Conservation (phyloP, 1,140 invertebrate genomes). For the Solen grandis region DNA sequence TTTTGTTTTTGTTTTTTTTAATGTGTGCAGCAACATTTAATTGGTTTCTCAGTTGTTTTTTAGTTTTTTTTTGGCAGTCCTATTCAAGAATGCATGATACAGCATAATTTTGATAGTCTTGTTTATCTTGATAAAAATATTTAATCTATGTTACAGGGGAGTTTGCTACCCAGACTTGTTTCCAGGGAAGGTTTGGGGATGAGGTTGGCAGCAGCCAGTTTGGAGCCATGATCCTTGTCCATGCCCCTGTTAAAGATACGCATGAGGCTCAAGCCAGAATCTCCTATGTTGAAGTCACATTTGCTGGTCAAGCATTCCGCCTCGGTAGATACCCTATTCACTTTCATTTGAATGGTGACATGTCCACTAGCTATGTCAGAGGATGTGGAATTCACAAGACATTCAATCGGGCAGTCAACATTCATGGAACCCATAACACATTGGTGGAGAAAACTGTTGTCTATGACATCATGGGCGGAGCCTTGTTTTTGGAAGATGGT, state of each 20-base stretch:
- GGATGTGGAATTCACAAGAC: slow-evolving; percentile 75
- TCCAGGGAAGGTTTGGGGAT: slow-evolving; percentile 78
- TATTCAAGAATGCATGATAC: not conserved
- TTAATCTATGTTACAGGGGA: slow-evolving; percentile 66
- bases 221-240: slow-evolving; percentile 77
- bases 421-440: slow-evolving; percentile 78
- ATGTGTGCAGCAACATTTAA: too few relatives aligned
- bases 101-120: not conserved
- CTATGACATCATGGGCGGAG: slow-evolving; percentile 79
- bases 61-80: not conserved
- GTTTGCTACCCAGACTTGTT: slow-evolving; percentile 78
- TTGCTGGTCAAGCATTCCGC: slow-evolving; percentile 79
- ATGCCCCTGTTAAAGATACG: slow-evolving; percentile 67
- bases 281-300: slow-evolving; percentile 71
- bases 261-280: slow-evolving; percentile 63
- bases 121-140: not conserved
- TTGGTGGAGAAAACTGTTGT: slow-evolving; percentile 74
- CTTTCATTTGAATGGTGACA: slow-evolving; percentile 78
- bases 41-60: too few relatives aligned
- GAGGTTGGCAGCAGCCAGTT: slow-evolving; percentile 79
- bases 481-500: slow-evolving; percentile 80
- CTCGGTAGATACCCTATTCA: slow-evolving; percentile 80
- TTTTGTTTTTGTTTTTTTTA: too few relatives aligned
- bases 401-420: slow-evolving; percentile 80
- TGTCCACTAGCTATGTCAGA: slow-evolving; percentile 76